These are phyloP conservation scores for Temnothorax unifasciatus DNA, from an alignment of 2,888 invertebrate species.

Conservation along the genomic window DNA sequence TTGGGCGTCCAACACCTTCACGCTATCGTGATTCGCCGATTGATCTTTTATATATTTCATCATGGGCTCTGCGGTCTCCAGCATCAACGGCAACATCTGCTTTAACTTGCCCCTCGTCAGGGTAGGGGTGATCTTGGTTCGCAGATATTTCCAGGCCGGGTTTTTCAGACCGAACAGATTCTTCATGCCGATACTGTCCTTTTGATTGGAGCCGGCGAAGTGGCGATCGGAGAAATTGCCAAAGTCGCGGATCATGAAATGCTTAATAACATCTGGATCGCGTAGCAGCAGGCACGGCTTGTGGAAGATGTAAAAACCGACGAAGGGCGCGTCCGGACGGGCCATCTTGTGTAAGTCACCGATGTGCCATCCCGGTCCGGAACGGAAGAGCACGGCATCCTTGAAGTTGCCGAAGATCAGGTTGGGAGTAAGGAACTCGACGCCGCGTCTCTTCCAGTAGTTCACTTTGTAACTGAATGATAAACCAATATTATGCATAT, in stretches of 20 bases:
- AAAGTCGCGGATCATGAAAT: constrained; percentile 87
- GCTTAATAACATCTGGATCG: constrained; percentile 86
- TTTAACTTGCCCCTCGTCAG: constrained; percentile 88
- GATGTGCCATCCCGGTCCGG: constrained; percentile 80
- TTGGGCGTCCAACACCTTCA: constrained; percentile 78
- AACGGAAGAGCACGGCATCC: constrained; percentile 79
- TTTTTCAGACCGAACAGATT: constrained; percentile 86
- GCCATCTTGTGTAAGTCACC: constrained; percentile 77
- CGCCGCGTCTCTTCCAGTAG: constrained; percentile 81
- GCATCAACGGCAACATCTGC: constrained; percentile 87
- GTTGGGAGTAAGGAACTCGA: constrained; percentile 76
- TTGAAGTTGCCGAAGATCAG: constrained; percentile 82
- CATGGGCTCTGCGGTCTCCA: constrained; percentile 83
- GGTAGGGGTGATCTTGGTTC: constrained; percentile 87
- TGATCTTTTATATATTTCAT: constrained; percentile 75
- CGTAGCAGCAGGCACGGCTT: constrained; percentile 86
- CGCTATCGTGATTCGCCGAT: constrained; percentile 55
- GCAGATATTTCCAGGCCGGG: constrained; percentile 87
- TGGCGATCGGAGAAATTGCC: constrained; percentile 86
- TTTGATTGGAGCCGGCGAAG: constrained; percentile 84
- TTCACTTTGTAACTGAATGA: constrained; percentile 76
- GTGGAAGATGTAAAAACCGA: constrained; percentile 87
- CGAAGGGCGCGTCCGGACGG: constrained; percentile 77
- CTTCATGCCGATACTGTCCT: constrained; percentile 85
- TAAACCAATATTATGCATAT: not conserved